These are phyloP conservation scores for Drosophila cracens DNA, from an alignment of 2,888 invertebrate genomes.

Conservation along the genomic window DNA sequence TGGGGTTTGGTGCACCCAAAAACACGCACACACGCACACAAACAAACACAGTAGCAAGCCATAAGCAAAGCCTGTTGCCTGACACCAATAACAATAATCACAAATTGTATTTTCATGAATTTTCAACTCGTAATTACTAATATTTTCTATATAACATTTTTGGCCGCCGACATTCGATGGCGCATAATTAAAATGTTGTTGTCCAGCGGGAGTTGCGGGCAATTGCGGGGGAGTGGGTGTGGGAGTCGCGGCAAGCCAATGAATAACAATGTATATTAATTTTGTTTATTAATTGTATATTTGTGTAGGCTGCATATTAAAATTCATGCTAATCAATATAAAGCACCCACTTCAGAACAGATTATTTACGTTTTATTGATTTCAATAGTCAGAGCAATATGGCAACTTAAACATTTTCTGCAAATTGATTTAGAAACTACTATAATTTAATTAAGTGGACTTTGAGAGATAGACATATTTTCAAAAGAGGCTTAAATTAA, in stretches of 20 bases:
- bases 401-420: conserved; percentile 17
- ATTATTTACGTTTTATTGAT: conserved; percentile 56
- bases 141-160: conserved; percentile 66
- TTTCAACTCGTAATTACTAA: conserved; percentile 82
- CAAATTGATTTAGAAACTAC: neutral
- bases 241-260: conserved; percentile 28
- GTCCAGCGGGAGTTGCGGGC: conserved; percentile 45
- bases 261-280: conserved; percentile 75
- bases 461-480: neutral
- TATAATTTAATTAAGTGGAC: neutral
- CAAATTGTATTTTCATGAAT: conserved; percentile 83
- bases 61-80: conserved; percentile 52
- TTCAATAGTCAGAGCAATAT: conserved; percentile 16
- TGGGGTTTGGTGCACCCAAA: neutral
- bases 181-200: conserved; percentile 81
- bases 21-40: neutral
- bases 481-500: neutral
- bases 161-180: conserved; percentile 53
- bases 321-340: conserved; percentile 86
- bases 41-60: conserved; percentile 12
- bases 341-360: conserved; percentile 39
- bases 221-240: conserved; percentile 4
- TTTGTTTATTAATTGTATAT: conserved; percentile 75
- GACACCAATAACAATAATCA: conserved; percentile 82
- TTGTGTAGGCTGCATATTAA: conserved; percentile 71